phyloP scores from a whole-genome alignment of 2,888 invertebrate species.

The Tinea pellionella region DNA sequence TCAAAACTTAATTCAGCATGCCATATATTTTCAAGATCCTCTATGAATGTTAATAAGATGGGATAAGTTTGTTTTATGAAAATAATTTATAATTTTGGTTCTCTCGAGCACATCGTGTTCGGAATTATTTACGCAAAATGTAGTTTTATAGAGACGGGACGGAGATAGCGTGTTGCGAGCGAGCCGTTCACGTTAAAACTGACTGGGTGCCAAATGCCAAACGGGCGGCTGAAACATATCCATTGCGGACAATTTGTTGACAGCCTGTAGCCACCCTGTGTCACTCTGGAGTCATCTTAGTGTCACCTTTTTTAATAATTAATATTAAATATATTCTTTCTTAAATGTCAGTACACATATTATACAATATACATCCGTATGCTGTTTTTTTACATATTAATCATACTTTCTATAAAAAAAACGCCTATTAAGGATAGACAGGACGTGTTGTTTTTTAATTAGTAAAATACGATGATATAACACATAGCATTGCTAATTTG shows the following conservation, averaged over 20 bases:
- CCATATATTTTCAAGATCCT: conserved; percentile 23
- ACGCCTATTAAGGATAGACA: too few species aligned
- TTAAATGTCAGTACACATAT: too few species aligned
- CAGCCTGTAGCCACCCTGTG: background rate
- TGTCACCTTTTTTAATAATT: background rate
- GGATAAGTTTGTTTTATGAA: conserved; percentile 26
- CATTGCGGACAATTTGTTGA: background rate
- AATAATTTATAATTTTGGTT: conserved; percentile 35
- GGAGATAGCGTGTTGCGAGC: conserved; percentile 3
- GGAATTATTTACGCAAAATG: conserved; percentile 32
- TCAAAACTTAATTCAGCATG: conserved; percentile 24
- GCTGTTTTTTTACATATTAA: too few species aligned
- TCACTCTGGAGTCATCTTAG: background rate
- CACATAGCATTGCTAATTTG: too few species aligned
- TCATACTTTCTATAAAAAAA: too few species aligned
- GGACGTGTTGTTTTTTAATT: too few species aligned
- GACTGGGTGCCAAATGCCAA: background rate
- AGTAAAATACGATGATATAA: too few species aligned
- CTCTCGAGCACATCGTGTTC: conserved; percentile 25
- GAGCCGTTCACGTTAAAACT: background rate
- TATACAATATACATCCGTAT: too few species aligned
- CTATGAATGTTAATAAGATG: conserved; percentile 25
- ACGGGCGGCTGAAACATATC: background rate
- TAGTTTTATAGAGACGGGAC: background rate
- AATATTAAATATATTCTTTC: background rate